phyloP scores from a whole-genome alignment of 2,888 invertebrate genomes.

The Drosophila atripex region DNA sequence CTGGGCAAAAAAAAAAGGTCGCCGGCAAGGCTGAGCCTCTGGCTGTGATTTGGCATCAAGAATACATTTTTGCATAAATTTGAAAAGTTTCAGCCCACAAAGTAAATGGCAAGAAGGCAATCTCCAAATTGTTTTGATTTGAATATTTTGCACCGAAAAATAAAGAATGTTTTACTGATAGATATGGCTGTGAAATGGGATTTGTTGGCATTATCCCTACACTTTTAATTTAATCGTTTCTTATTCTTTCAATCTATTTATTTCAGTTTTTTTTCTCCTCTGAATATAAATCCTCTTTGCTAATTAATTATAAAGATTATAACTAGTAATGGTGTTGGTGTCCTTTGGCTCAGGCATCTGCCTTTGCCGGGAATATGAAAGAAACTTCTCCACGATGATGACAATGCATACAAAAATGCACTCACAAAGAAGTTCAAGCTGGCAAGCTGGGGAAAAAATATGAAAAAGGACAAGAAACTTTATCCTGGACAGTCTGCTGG shows the following conservation, averaged over 20 bases:
- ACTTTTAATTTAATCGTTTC: conserved; percentile 11
- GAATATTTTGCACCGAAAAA: conserved; percentile 41
- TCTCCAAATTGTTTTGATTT: conserved; percentile 61
- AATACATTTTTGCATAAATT: conserved; percentile 62
- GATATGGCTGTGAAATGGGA: neutral
- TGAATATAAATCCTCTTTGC: conserved; percentile 6
- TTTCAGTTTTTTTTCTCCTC: neutral
- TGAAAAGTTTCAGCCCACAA: conserved; percentile 23
- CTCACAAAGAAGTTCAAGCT: conserved; percentile 38
- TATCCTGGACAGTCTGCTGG: conserved; percentile 30
- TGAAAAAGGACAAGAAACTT: conserved; percentile 8
- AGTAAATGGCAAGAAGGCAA: conserved; percentile 48
- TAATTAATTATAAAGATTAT: conserved; percentile 31
- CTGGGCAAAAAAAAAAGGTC: conserved; percentile 54
- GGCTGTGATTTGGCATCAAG: conserved; percentile 55
- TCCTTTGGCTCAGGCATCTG: neutral
- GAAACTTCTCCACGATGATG: conserved; percentile 34
- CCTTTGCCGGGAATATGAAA: conserved; percentile 15
- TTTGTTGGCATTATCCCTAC: neutral
- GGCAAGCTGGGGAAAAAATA: conserved; percentile 30
- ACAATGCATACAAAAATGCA: conserved; percentile 41
- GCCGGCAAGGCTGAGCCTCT: conserved; percentile 26
- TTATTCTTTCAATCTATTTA: neutral
- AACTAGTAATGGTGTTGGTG: conserved; percentile 10
- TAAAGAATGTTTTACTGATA: neutral